Evolutionary conservation across 2,797 vertebrate genomes (phyloP), one percentile per base, ranked within the genome.

Genomic region (Crenuchus spilurus): DNA sequence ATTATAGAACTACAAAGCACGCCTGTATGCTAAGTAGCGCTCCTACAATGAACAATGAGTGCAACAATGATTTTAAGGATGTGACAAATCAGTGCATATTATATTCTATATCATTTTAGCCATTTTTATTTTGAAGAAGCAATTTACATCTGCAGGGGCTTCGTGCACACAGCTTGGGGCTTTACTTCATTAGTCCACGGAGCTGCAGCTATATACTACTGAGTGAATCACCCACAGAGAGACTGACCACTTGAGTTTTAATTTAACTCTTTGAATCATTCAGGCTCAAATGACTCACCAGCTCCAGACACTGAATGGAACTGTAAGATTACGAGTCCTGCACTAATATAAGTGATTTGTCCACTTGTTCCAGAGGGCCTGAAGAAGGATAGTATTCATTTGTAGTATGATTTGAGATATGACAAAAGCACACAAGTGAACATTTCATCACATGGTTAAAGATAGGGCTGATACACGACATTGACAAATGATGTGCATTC

Each of bases 211-310:
- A n/a, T n/a, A n/a, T n/a, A n/a, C n/a, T n/a, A n/a, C n/a, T n/a
- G n/a, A n/a, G n/a, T n/a, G n/a, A 41, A 37, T 41, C 37, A 24
- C 54, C 48, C 16, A 9, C 42, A 7, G 9, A 14, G 52, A 22
- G 10, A n/a, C 14, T 58, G 9, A 46, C 33, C 64, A 14, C 26
- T 49, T 6, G 35, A 31, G 44, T 48, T 54, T 57, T n/a, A 26
- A 71, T 71, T 70, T 58, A 18, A 51, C 52, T 76, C 30, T 6
- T 41, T 74, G 66, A 80, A 70, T 80, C 67, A 71, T n/a, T 26
- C 33, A 11, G 20, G 61, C 67, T 75, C 51, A 14, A 61, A 62
- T 78, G 75, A 78, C 42, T 75, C 78, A 67, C 10, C 22, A 41
- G 4, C 64, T 41, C 57, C 66, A 24, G 6, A 65, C 10, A 11